These are phyloP conservation scores for Isotomurus palustris DNA, from an alignment of 2,888 invertebrate species.

Conservation along the genomic window DNA sequence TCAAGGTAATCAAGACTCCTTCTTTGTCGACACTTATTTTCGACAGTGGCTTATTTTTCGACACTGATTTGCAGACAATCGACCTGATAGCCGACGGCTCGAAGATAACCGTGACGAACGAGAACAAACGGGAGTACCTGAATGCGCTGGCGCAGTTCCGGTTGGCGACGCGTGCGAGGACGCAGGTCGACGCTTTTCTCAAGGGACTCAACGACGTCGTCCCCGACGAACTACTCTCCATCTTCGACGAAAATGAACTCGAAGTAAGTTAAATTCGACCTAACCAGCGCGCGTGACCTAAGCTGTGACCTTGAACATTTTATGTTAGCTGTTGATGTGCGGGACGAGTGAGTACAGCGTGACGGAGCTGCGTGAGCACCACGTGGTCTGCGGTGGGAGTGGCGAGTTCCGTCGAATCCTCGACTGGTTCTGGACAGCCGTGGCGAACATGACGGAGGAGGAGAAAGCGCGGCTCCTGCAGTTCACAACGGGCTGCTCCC, in stretches of 20 bases:
- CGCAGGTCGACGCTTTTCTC: slow-evolving; percentile 81
- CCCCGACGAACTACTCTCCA: slow-evolving; percentile 85
- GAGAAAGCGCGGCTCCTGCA: slow-evolving; percentile 89
- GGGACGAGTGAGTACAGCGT: slow-evolving; percentile 90
- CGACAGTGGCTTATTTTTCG: too few species aligned
- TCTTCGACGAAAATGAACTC: slow-evolving; percentile 93
- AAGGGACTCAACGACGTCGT: slow-evolving; percentile 86
- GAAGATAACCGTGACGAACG: slow-evolving; percentile 67
- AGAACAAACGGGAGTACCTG: slow-evolving; percentile 73
- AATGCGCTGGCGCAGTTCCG: slow-evolving; percentile 85
- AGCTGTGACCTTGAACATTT: neutral
- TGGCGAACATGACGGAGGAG: slow-evolving; percentile 81
- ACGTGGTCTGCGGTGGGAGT: slow-evolving; percentile 68
- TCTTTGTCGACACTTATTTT: neutral
- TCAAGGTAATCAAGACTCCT: slow-evolving; percentile 56
- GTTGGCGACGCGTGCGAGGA: slow-evolving; percentile 72
- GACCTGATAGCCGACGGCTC: slow-evolving; percentile 81
- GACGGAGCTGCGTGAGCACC: slow-evolving; percentile 82
- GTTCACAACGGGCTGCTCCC: slow-evolving; percentile 76
- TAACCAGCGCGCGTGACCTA: neutral
- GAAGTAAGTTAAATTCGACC: slow-evolving; percentile 62
- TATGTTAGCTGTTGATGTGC: slow-evolving; percentile 74
- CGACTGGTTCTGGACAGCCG: slow-evolving; percentile 87
- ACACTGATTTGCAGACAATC: slow-evolving; percentile 54
- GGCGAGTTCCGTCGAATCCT: slow-evolving; percentile 77